Evolutionary conservation across 2,888 invertebrate genomes (phyloP).

Genomic region (Drosophila limbata): DNA sequence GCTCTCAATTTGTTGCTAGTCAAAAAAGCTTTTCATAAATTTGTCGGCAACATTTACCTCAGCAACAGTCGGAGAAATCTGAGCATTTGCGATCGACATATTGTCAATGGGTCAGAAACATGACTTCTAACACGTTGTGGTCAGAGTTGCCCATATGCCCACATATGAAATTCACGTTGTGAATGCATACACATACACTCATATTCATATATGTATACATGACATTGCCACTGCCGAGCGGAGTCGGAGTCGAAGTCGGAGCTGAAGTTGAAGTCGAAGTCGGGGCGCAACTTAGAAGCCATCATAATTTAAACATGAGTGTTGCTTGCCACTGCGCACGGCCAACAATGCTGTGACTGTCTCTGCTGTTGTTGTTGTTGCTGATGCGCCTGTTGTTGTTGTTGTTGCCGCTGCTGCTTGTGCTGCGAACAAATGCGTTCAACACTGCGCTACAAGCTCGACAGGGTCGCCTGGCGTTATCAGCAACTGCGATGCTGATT

Average conservation of each 20-base stretch:
- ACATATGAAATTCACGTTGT: too few species aligned
- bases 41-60: slow-evolving; percentile 18
- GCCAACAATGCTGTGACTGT: slow-evolving; percentile 63
- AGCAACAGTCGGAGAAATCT: slow-evolving; percentile 30
- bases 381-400: slow-evolving; percentile 3
- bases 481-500: slow-evolving; percentile 82
- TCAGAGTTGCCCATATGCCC: slow-evolving; percentile 60
- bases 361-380: slow-evolving; percentile 41
- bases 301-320: slow-evolving; percentile 83
- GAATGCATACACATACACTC: neutral
- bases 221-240: slow-evolving; percentile 19
- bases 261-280: neutral
- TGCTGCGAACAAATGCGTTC: slow-evolving; percentile 56
- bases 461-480: slow-evolving; percentile 76
- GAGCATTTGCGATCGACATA: slow-evolving; percentile 31
- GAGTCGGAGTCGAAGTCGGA: neutral
- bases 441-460: slow-evolving; percentile 61
- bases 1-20: slow-evolving; percentile 7
- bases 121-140: slow-evolving; percentile 58
- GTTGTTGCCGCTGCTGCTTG: slow-evolving; percentile 15
- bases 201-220: neutral
- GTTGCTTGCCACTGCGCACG: slow-evolving; percentile 76
- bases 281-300: slow-evolving; percentile 78
- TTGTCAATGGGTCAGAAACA: slow-evolving; percentile 64
- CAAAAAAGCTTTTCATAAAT: slow-evolving; percentile 5